phyloP scores from a whole-genome alignment of 2,888 invertebrate genomes.

The Ischnus inquisitorius region DNA sequence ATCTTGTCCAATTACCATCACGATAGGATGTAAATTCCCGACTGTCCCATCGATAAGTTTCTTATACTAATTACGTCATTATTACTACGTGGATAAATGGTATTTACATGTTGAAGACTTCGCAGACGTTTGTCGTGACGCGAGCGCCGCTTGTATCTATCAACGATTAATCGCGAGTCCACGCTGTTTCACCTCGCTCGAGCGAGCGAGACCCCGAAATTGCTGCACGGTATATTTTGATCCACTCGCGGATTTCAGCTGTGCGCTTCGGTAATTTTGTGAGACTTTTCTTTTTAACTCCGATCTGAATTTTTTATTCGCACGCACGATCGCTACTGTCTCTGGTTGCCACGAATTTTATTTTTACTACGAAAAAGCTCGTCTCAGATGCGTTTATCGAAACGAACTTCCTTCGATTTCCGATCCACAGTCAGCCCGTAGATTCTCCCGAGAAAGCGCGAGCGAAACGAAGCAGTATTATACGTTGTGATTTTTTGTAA shows the following conservation, averaged over 20 bases:
- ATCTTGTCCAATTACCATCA: slow-evolving; percentile 66
- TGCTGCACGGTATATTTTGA: neutral
- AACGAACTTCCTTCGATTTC: slow-evolving; percentile 6
- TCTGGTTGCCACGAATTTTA: neutral
- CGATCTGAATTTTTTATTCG: neutral
- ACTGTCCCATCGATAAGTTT: slow-evolving; percentile 38
- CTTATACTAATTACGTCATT: slow-evolving; percentile 43
- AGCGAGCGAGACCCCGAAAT: neutral
- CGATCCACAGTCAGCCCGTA: slow-evolving; percentile 1
- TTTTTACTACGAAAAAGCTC: neutral
- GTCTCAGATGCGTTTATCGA: neutral
- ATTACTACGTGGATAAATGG: slow-evolving; percentile 50
- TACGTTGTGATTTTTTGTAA: slow-evolving; percentile 76
- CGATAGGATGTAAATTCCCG: slow-evolving; percentile 54
- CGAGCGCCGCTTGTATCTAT: slow-evolving; percentile 70
- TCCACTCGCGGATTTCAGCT: neutral
- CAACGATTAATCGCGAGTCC: slow-evolving; percentile 24
- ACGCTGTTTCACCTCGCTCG: neutral
- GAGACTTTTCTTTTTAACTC: no score
- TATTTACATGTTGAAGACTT: slow-evolving; percentile 58
- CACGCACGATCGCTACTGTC: neutral
- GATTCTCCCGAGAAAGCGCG: slow-evolving; percentile 18
- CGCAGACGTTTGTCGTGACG: slow-evolving; percentile 73
- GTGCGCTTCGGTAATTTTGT: neutral
- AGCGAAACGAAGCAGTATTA: slow-evolving; percentile 78